phyloP scores from a whole-genome alignment of 2,113 vertebrate species.

The Cheilinus undulatus region DNA sequence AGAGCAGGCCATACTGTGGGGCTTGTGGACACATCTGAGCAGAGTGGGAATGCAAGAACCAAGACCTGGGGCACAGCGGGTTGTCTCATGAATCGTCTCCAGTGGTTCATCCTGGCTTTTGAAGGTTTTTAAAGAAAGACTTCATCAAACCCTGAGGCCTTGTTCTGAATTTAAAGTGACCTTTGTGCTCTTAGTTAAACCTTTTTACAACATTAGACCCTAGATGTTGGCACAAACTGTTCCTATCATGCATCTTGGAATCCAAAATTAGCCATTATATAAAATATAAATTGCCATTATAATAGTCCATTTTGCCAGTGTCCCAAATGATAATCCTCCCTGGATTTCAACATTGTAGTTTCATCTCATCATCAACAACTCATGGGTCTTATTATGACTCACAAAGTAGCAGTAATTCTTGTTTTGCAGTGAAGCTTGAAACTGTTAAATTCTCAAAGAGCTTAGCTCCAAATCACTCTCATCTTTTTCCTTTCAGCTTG shows the following conservation, averaged over 20 bases:
- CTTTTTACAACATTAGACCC: neutral
- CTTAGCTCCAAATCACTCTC: constrained; percentile 7
- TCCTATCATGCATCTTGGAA: neutral
- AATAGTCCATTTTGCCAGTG: neutral
- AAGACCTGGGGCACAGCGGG: constrained; percentile 29
- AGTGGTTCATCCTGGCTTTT: neutral
- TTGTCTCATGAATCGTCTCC: constrained; percentile 21
- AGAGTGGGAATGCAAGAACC: constrained; percentile 22
- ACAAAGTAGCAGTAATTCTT: constrained; percentile 27
- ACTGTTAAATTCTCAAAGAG: constrained; percentile 18
- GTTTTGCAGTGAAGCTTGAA: constrained; percentile 9
- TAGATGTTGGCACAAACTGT: too few species aligned
- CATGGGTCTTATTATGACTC: constrained; percentile 34
- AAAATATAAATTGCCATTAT: neutral
- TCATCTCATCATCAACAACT: constrained; percentile 18
- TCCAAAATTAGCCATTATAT: neutral
- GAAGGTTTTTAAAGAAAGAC: neutral
- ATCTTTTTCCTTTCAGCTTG: constrained; percentile 7
- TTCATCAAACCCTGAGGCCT: neutral
- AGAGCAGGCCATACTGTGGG: constrained; percentile 19
- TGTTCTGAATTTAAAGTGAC: constrained; percentile 6
- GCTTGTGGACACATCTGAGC: constrained; percentile 31
- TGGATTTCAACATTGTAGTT: constrained; percentile 31
- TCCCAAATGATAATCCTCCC: constrained; percentile 11
- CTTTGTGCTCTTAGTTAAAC: neutral